Evolutionary conservation across 1,140 invertebrate genomes (phyloP), one percentile per base, ranked within the genome.

Genomic region (Paracyclopina nana): DNA sequence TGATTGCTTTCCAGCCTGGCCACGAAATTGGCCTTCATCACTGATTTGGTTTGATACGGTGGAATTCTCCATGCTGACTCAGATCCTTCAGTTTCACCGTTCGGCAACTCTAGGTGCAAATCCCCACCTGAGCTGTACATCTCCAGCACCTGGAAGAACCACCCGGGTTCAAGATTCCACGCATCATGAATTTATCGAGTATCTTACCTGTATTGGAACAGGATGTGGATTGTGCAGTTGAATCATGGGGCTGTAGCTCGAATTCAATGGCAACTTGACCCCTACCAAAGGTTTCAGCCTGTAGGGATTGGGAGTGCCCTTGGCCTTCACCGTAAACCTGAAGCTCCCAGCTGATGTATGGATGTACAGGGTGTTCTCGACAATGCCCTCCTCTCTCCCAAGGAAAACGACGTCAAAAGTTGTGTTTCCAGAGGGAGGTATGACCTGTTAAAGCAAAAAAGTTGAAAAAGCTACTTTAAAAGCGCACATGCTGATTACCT

Each of bases 391-490:
- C 66, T 84, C 77, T 60, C 88, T 69, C 16, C 87, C 87, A 58
- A 95, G 72, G 68, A 91, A 94, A 50, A 94, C 83, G 57, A 95
- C 82, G 70, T 80, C 87, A 69, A 96, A 95, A 53, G 83, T 81
- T 55, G 88, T 94, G 65, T 94, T 94, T 42, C 80, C 79, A 51
- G 80, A 73, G 41, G 87, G 83, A 60, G 80, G 76, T 62, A 96
- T 77, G 58, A 77, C 70, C 80, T 83, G 58, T 6, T 67, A 68
- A 28, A 54, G 53, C 58, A 53, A 58, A 58, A 55, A 59, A 56
- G 46, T 25, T 18, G 27, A 31, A 43, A 27, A 12, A 16, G 20
- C 6, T 22, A 55, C 12, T 31, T 24, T 16, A 18, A 29, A 18
- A 14, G 18, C 4, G 6, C 18, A 25, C 9, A 52, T n/a, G 22